Percentiles rank a stretch among this genome's conserved stretches.
phyloP scores from a whole-genome alignment of 2,888 invertebrate species.

The Nomada flava region DNA sequence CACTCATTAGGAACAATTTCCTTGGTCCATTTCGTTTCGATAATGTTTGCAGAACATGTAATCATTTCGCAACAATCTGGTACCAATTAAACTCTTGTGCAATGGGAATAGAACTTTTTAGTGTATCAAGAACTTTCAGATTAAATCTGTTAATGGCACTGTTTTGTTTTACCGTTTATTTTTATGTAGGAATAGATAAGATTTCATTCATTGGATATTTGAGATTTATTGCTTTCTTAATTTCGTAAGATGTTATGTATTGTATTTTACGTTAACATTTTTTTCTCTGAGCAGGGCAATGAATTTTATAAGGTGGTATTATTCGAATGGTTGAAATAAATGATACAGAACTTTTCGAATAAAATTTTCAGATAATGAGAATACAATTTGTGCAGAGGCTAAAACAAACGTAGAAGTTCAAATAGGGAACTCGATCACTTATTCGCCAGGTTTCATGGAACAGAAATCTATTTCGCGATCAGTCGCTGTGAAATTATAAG shows the following conservation, averaged over 20 bases:
- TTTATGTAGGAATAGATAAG: too few relatives aligned
- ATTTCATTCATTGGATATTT: too few relatives aligned
- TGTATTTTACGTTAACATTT: too few relatives aligned
- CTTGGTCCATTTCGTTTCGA: neutral
- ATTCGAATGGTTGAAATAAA: neutral
- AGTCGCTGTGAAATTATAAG: slow-evolving; percentile 27
- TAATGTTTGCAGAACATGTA: too few relatives aligned
- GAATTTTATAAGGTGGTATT: neutral
- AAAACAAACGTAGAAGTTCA: neutral
- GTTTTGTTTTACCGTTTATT: too few relatives aligned
- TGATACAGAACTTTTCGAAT: neutral
- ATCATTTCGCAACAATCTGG: too few relatives aligned
- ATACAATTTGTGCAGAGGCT: neutral
- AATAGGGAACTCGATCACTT: slow-evolving; percentile 7
- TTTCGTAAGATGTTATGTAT: too few relatives aligned
- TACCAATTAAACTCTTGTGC: too few relatives aligned
- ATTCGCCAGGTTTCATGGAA: slow-evolving; percentile 15
- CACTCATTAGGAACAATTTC: neutral
- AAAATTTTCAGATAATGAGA: neutral
- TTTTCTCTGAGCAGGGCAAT: neutral
- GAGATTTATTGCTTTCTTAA: too few relatives aligned
- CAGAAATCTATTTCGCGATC: slow-evolving; percentile 17
- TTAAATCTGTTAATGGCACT: too few relatives aligned
- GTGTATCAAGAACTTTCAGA: too few relatives aligned
- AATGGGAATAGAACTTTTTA: too few relatives aligned